Base-by-base conservation (phyloP, 2,888 invertebrate genomes). In the Sinodicranocentrus sp. region DNA sequence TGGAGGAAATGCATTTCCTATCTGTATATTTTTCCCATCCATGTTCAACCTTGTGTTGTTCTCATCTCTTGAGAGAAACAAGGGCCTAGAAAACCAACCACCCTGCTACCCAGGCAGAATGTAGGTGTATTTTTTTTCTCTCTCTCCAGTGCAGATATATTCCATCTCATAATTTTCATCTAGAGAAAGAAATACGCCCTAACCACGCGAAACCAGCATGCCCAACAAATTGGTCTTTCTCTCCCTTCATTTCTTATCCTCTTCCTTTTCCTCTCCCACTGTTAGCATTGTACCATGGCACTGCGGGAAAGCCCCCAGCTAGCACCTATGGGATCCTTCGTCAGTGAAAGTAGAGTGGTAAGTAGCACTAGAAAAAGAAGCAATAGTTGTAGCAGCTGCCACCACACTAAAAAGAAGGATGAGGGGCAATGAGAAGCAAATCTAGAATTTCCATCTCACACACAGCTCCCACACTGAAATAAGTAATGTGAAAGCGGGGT, bases 81-180 rank as follows among this genome's bases (percentile, higher is more conserved):
- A n/a, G 15, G 26, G n/a, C n/a, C n/a, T n/a, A 33, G 33, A 33
- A 33, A 33, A 33, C n/a, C 5, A 48, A 48, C 48, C 48, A 48
- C 48, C 48, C 15, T 48, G 48, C 6, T 13, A 39, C 39, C 6
- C 39, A 39, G 6, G 39, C 39, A 39, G 39, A 39, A 39, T 6
- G 39, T 8, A 52, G 54, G 6, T 52, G 19, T 17, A n/a, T 52
- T 6, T n/a, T 52, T 5, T 52, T 13, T 52, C 54, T 17, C 61
- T 61, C 25, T 25, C n/a, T 61, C n/a, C n/a, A n/a, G n/a, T n/a
- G n/a, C n/a, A n/a, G n/a, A n/a, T n/a, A n/a, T n/a, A n/a, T 57
- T n/a, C 33, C 15, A 72, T 75, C 75, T 75, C 75, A 75, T 75
- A 75, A 52, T 67, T 48, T 76, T 25, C 39, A 39, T 17, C 39